Evolutionary conservation across 1,140 invertebrate genomes (phyloP).

Genomic region (Anadara kagoshimensis): DNA sequence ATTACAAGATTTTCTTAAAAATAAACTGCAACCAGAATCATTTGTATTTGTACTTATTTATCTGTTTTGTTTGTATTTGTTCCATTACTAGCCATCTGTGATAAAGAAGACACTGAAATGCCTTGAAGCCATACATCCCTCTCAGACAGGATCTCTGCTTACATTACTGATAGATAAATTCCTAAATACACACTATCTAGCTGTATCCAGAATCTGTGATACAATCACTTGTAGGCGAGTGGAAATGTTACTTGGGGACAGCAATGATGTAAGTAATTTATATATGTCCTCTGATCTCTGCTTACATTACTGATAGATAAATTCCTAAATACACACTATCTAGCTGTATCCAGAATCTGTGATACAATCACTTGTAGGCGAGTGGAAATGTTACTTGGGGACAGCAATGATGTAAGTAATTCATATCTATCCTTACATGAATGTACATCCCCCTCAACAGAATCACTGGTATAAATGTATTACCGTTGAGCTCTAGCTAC

Average conservation of each 20-base stretch:
- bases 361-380: conserved; percentile 79
- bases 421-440: too few relatives aligned
- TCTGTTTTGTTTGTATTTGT: conserved; percentile 31
- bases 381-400: conserved; percentile 80
- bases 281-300: conserved; percentile 77
- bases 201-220: conserved; percentile 78
- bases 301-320: conserved; percentile 78
- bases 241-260: conserved; percentile 79
- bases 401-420: conserved; percentile 66
- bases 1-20: too few relatives aligned
- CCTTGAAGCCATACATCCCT: conserved; percentile 81
- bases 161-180: conserved; percentile 78
- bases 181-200: conserved; percentile 78
- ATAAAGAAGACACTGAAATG: conserved; percentile 78
- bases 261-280: conserved; percentile 57
- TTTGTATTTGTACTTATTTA: neutral
- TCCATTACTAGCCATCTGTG: conserved; percentile 73
- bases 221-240: conserved; percentile 79
- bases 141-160: conserved; percentile 80
- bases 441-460: too few relatives aligned
- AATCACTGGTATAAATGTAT: too few relatives aligned
- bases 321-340: conserved; percentile 78
- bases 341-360: conserved; percentile 78
- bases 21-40: too few relatives aligned
- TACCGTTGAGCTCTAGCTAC: too few relatives aligned